Base-by-base conservation (phyloP, 2,888 invertebrate species). In the Maniola hyperantus region DNA sequence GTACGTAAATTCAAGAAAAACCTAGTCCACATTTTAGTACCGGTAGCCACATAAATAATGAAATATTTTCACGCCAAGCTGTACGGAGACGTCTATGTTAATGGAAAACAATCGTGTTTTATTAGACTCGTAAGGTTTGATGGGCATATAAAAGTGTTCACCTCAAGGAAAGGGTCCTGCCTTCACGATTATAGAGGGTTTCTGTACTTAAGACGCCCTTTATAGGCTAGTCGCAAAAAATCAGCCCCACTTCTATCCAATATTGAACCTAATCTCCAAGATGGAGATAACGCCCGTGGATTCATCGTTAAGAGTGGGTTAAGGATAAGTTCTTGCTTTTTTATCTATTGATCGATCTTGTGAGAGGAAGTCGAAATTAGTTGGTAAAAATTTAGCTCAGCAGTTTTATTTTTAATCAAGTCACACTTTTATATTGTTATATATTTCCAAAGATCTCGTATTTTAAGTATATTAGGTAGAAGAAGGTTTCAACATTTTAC, bases 21-120 rank as follows among this genome's bases (percentile, higher is more conserved):
- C 50, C 50, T 60, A 50, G n/a, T 50, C 60, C 11, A 53, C 20
- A n/a, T 62, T 42, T 53, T 42, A 53, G 39, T 62, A 42, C 39
- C 36, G 46, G 63, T 34, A 55, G 55, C 62, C 36, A 62, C 58
- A 53, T 69, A 61, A 48, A 55, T 57, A 66, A 64, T 59, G 59
- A 66, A 66, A 65, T 48, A 66, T 66, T 69, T 68, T 26, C 63
- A 64, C 39, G 33, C 66, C 64, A 61, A 67, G 60, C 59, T 64
- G 61, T 54, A 58, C 55, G 57, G 57, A 63, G 64, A 72, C 65
- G 81, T 82, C 85, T 80, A 87, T 84, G 87, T 85, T 89, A 91
- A 91, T 89, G 89, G 88, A 87, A 89, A 89, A 89, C 91, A 90
- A 91, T 91, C 87, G 88, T 91, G 91, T 89, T 91, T 91, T 90